Base-by-base conservation (phyloP, 2,113 vertebrate genomes). In the Alaudala cheleensis region DNA sequence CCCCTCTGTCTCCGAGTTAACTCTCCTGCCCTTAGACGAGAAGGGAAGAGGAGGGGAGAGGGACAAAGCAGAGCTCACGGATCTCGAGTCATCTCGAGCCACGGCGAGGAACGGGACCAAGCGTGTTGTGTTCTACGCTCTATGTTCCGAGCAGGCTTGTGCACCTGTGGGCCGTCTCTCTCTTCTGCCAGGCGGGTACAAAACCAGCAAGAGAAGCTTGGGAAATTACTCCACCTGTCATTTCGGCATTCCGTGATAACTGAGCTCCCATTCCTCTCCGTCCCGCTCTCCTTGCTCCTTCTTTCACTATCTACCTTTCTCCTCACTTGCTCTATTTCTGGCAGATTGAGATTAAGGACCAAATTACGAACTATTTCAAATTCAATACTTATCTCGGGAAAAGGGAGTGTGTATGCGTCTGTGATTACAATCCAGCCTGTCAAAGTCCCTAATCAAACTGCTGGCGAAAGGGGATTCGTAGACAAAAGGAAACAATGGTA, bases 401-500 rank as follows among this genome's bases (percentile, higher is more conserved):
- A 92, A 69, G 37, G 7, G 62, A 5, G 11, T 5, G 7, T 18
- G 9, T 39, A 6, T 42, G 19, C 24, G 44, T 39, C 1, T 39
- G 26, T 50, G 70, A 69, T 81, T 71, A 85, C 92, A 78, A 88
- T 51, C 26, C 53, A 78, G 53, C 29, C 84, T 81, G 95, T 94
- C 96, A 96, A 93, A 93, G 67, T 65, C 40, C 54, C 51, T 76
- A 51, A 80, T 81, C 76, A 86, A 96, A 93, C 76, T 45, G 64
- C 72, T 88, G 92, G 93, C 78, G 15, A 83, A 85, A 85, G 72
- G 90, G 50, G 95, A 95, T 91, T 96, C 95, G 23, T 26, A 94
- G 88, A 96, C 96, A 95, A 97, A 97, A 93, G 95, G 92, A 97
- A 97, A 97, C 96, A 97, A 97, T 94, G 76, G 94, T 88, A 97